Percentiles rank a stretch among this genome's conserved stretches.
These are phyloP conservation scores for Melanerpes formicivorus DNA, from an alignment of 2,113 vertebrate species.

Conservation along the genomic window DNA sequence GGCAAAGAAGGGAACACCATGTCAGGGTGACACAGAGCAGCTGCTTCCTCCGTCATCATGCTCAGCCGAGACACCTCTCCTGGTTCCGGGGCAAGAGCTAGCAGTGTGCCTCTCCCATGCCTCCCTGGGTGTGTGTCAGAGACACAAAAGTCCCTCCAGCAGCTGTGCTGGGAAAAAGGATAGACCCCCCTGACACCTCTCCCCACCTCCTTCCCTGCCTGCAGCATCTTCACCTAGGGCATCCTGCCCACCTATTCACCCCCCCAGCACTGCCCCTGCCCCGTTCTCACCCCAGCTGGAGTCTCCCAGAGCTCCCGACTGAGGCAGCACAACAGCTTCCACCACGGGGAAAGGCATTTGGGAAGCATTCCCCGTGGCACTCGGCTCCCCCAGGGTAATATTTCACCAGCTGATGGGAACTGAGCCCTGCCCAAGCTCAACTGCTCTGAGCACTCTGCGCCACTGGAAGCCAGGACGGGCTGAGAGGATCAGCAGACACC, in stretches of 20 bases:
- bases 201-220: not conserved
- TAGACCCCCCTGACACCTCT: not conserved
- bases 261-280: not conserved
- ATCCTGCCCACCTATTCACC: not conserved
- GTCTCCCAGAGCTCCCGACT: fast-evolving
- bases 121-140: not conserved
- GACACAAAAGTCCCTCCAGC: not conserved
- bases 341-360: fast-evolving
- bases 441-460: fast-evolving
- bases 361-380: not conserved
- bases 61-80: not conserved
- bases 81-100: not conserved
- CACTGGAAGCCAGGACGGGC: fast-evolving
- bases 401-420: not conserved
- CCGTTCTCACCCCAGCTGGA: not conserved
- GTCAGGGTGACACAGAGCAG: not conserved
- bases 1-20: not conserved
- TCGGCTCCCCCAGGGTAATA: not conserved
- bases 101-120: not conserved
- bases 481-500: fast-evolving
- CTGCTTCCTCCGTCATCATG: not conserved
- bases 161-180: not conserved
- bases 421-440: not conserved
- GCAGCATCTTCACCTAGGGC: not conserved
- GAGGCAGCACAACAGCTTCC: not conserved